These are phyloP conservation scores for Nerophis lumbriciformis DNA, from an alignment of 2,113 vertebrate species.

Conservation along the genomic window DNA sequence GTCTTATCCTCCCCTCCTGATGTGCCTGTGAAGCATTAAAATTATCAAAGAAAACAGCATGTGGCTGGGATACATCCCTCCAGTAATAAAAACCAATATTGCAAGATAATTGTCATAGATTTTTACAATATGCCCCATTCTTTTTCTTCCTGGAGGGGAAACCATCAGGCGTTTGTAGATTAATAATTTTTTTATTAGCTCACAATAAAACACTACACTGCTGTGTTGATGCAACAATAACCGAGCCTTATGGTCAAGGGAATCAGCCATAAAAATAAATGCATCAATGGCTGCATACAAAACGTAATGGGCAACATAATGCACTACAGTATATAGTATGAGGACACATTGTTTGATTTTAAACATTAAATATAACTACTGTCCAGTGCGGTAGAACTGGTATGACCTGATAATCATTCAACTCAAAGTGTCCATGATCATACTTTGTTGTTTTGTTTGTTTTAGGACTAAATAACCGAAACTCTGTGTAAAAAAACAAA, in stretches of 20 bases:
- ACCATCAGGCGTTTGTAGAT: constrained; percentile 60
- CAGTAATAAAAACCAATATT: constrained; percentile 71
- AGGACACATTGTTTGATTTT: constrained; percentile 26
- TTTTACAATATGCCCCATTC: constrained; percentile 66
- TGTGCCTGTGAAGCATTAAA: constrained; percentile 32
- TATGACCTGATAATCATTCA: neutral
- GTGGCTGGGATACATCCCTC: constrained; percentile 50
- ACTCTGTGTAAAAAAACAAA: too few relatives aligned
- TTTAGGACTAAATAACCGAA: too few relatives aligned
- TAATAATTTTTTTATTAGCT: constrained; percentile 69
- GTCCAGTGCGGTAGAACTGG: constrained; percentile 6
- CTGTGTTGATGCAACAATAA: constrained; percentile 57
- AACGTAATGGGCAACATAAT: constrained; percentile 50
- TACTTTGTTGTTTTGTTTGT: too few relatives aligned
- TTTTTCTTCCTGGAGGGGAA: constrained; percentile 67
- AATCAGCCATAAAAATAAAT: constrained; percentile 58
- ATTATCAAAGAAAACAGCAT: constrained; percentile 56
- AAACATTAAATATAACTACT: constrained; percentile 19
- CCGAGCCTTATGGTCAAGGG: constrained; percentile 57
- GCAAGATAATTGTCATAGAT: constrained; percentile 70
- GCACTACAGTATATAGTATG: constrained; percentile 23
- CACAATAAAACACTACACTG: constrained; percentile 58
- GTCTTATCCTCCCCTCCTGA: constrained; percentile 16
- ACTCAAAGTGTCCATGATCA: neutral
- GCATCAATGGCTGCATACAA: constrained; percentile 60